Conservation (phyloP, 2,888 invertebrate genomes). For the Mellilla xanthometata region DNA sequence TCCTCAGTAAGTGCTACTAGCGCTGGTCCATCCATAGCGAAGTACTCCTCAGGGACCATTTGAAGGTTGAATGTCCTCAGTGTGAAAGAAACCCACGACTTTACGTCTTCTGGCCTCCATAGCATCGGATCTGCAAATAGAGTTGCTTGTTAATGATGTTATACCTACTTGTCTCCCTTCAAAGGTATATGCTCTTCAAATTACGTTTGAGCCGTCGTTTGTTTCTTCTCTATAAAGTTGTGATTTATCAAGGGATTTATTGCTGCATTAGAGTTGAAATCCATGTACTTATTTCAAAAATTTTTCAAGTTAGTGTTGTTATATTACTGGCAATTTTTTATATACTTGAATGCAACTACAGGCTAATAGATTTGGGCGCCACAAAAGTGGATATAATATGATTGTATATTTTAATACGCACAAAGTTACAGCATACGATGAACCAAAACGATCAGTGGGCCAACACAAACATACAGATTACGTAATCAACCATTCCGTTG, state of each 20-base stretch:
- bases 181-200: constrained; percentile 25
- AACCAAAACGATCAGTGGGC: constrained; percentile 45
- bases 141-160: not conserved
- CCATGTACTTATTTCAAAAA: too few relatives aligned
- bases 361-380: too few relatives aligned
- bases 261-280: too few relatives aligned
- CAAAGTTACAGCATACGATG: constrained; percentile 34
- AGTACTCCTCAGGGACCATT: constrained; percentile 88
- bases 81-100: constrained; percentile 95
- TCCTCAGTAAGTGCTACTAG: constrained; percentile 91
- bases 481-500: constrained; percentile 61
- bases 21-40: constrained; percentile 90
- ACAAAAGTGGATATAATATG: too few relatives aligned
- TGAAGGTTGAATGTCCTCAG: constrained; percentile 90
- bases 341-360: too few relatives aligned
- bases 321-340: too few relatives aligned
- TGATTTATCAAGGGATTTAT: not conserved
- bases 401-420: constrained; percentile 1
- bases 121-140: constrained; percentile 89
- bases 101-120: constrained; percentile 93
- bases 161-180: constrained; percentile 1
- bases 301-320: too few relatives aligned
- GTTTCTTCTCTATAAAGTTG: not conserved
- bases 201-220: not conserved
- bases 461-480: constrained; percentile 54